These are phyloP conservation scores for Andrena dorsata DNA, from an alignment of 2,888 invertebrate genomes.

Conservation along the genomic window DNA sequence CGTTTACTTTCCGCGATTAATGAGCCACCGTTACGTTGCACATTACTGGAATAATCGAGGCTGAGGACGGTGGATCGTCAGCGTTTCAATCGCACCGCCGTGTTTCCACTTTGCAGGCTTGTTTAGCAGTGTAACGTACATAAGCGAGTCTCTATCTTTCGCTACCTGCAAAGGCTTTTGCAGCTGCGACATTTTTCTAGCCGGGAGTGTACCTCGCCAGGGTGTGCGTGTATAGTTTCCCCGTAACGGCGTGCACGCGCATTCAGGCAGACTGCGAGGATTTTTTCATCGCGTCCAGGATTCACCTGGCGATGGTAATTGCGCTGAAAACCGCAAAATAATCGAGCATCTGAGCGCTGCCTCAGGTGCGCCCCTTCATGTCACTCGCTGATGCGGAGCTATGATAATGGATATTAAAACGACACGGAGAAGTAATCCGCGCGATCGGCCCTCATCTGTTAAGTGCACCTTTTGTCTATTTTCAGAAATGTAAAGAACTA, in stretches of 20 bases:
- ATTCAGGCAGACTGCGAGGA: slow-evolving; percentile 52
- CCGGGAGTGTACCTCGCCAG: background rate
- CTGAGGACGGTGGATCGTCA: background rate
- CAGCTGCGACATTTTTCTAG: slow-evolving; percentile 80
- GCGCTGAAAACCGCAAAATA: slow-evolving; percentile 50
- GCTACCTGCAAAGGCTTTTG: slow-evolving; percentile 59
- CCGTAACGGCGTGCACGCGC: slow-evolving; percentile 5
- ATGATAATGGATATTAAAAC: background rate
- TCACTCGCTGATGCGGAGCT: too few species aligned
- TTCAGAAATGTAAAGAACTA: too few species aligned
- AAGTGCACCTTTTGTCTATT: too few species aligned
- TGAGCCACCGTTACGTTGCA: background rate
- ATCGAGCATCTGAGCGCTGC: slow-evolving; percentile 9
- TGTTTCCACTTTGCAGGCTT: background rate
- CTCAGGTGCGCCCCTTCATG: slow-evolving; percentile 12
- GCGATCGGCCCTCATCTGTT: background rate
- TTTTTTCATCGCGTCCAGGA: slow-evolving; percentile 61
- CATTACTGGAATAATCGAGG: slow-evolving; percentile 1
- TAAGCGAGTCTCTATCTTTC: slow-evolving; percentile 8
- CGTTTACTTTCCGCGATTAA: background rate
- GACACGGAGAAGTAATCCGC: background rate
- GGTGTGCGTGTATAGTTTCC: slow-evolving; percentile 8
- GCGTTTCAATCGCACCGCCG: background rate
- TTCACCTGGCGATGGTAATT: slow-evolving; percentile 75
- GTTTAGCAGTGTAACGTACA: background rate